Conservation (phyloP, 2,888 invertebrate species). For the Beris chalybata region DNA sequence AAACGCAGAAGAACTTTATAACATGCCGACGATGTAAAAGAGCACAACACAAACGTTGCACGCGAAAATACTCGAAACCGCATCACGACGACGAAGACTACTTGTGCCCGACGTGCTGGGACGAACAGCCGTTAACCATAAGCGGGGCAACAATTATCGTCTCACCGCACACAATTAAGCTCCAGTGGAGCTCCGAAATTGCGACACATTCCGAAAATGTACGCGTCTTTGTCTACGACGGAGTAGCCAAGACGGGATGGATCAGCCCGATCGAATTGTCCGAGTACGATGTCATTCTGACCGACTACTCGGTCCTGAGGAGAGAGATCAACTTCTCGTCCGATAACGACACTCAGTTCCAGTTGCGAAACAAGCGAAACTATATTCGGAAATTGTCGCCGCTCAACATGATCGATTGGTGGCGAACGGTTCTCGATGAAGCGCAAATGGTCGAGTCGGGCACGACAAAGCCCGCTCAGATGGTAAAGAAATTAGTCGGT, state of each 20-base stretch:
- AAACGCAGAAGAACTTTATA: slow-evolving; percentile 45
- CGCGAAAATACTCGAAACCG: slow-evolving; percentile 52
- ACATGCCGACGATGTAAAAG: slow-evolving; percentile 63
- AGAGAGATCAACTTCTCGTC: slow-evolving; percentile 65
- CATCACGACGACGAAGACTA: slow-evolving; percentile 54
- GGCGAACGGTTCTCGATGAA: slow-evolving; percentile 78
- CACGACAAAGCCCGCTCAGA: slow-evolving; percentile 60
- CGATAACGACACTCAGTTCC: slow-evolving; percentile 51
- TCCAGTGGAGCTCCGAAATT: slow-evolving; percentile 76
- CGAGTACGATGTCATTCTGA: slow-evolving; percentile 70
- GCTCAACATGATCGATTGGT: slow-evolving; percentile 70
- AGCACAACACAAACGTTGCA: slow-evolving; percentile 67
- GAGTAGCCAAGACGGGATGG: slow-evolving; percentile 52
- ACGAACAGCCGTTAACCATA: slow-evolving; percentile 44
- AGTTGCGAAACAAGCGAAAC: slow-evolving; percentile 62
- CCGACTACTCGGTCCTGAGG: slow-evolving; percentile 68
- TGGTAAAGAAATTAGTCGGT: slow-evolving; percentile 50
- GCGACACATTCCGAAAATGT: slow-evolving; percentile 60
- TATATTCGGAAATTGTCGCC: slow-evolving; percentile 68
- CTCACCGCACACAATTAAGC: slow-evolving; percentile 66
- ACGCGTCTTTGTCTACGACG: slow-evolving; percentile 61
- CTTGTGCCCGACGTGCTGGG: slow-evolving; percentile 70
- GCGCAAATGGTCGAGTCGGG: slow-evolving; percentile 76
- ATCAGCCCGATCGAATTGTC: slow-evolving; percentile 63
- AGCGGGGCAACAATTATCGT: slow-evolving; percentile 72